Evolutionary conservation across 2,888 invertebrate genomes (phyloP).

Genomic region (Catocala fraxini): DNA sequence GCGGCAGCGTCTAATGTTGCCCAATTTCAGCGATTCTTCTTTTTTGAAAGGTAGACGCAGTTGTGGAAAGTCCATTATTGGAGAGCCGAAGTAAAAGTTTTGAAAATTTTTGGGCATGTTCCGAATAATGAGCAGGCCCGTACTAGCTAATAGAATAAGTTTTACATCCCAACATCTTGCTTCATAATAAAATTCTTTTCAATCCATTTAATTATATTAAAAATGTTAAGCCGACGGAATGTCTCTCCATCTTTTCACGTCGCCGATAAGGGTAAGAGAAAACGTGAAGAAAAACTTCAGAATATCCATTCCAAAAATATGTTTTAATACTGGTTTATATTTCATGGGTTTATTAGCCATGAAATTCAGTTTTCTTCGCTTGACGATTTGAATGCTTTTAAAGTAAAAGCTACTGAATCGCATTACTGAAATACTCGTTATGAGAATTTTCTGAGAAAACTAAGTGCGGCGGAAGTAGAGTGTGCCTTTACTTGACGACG

Average conservation of each 20-base stretch:
- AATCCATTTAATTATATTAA: slow-evolving; percentile 14
- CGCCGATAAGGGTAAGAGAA: slow-evolving; percentile 10
- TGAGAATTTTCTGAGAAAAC: slow-evolving; percentile 47
- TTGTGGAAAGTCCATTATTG: slow-evolving; percentile 48
- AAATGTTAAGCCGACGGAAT: slow-evolving; percentile 18
- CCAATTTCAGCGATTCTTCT: slow-evolving; percentile 58
- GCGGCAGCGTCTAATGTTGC: slow-evolving; percentile 61
- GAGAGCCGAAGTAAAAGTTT: slow-evolving; percentile 45
- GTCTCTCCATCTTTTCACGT: slow-evolving; percentile 8
- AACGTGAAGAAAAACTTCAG: slow-evolving; percentile 10
- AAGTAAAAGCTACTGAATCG: slow-evolving; percentile 50
- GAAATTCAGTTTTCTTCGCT: slow-evolving; percentile 36
- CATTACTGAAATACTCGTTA: slow-evolving; percentile 44
- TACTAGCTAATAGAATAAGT: slow-evolving; percentile 55
- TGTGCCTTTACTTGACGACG: slow-evolving; percentile 43
- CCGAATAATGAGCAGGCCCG: slow-evolving; percentile 59
- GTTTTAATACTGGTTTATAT: slow-evolving; percentile 32
- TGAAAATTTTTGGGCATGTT: slow-evolving; percentile 51
- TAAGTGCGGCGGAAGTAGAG: slow-evolving; percentile 46
- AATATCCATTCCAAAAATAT: slow-evolving; percentile 22
- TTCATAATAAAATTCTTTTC: slow-evolving; percentile 28
- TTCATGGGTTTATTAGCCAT: slow-evolving; percentile 38
- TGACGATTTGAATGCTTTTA: slow-evolving; percentile 45
- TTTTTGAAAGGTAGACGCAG: slow-evolving; percentile 54
- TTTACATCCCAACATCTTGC: slow-evolving; percentile 36